phyloP scores from a whole-genome alignment of 2,888 invertebrate genomes.

The Myopa testacea region DNA sequence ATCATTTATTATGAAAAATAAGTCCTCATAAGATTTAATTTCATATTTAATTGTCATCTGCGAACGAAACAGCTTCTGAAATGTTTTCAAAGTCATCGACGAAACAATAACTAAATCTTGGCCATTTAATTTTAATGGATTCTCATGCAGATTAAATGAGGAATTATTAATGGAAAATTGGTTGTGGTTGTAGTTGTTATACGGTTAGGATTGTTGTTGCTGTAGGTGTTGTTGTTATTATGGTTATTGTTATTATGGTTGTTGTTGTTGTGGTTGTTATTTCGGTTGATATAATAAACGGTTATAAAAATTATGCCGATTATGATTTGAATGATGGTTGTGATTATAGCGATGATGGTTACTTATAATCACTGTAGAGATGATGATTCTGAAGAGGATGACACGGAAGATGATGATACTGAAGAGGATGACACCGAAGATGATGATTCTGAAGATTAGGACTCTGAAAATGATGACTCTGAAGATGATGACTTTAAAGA shows the following conservation, averaged over 20 bases:
- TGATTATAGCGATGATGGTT: neutral
- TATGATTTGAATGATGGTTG: neutral
- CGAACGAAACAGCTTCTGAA: slow-evolving; percentile 13
- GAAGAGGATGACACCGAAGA: too few relatives aligned
- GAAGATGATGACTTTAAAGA: too few relatives aligned
- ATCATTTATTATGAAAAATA: neutral
- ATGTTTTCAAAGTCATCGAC: slow-evolving; percentile 11
- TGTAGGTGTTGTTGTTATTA: slow-evolving; percentile 22
- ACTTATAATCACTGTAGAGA: too few relatives aligned
- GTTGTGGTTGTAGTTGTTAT: slow-evolving; percentile 12
- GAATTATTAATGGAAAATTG: slow-evolving; percentile 26
- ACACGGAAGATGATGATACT: neutral
- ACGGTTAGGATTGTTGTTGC: slow-evolving; percentile 6
- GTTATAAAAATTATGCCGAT: neutral
- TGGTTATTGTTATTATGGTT: neutral
- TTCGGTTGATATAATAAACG: neutral
- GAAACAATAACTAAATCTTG: slow-evolving; percentile 29
- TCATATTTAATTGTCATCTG: slow-evolving; percentile 9
- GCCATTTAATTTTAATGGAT: slow-evolving; percentile 34
- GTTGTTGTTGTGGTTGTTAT: neutral
- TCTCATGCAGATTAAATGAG: slow-evolving; percentile 30
- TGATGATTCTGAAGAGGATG: slow-evolving; percentile 1
- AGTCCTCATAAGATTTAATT: neutral
- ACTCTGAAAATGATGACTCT: too few relatives aligned
- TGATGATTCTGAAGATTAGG: too few relatives aligned